These are phyloP conservation scores for Hippopotamyrus pictus DNA, from an alignment of 2,797 vertebrate species.

Conservation along the genomic window DNA sequence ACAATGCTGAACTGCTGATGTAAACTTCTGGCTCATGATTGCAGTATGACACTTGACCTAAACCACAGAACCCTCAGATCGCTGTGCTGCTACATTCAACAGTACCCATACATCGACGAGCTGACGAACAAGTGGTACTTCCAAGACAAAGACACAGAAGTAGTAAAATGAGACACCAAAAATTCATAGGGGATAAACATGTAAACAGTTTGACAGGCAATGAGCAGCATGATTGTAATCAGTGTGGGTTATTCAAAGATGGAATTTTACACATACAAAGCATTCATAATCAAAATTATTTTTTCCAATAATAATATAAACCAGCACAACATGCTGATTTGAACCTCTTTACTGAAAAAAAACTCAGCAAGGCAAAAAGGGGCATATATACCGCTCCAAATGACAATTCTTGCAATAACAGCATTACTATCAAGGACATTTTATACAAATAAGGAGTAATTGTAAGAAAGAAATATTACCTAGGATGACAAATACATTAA, in stretches of 20 bases:
- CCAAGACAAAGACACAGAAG: not conserved
- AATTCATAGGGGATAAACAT: not conserved
- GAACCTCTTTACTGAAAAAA: not conserved
- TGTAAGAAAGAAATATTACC: not conserved
- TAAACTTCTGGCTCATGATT: not conserved
- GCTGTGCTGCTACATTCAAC: not conserved
- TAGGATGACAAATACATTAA: not conserved
- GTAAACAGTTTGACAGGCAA: not conserved
- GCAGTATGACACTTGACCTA: not conserved
- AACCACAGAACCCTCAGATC: not conserved
- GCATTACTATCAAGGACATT: not conserved
- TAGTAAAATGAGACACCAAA: not conserved
- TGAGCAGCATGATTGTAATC: not conserved
- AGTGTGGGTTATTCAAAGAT: not conserved
- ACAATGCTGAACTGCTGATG: not conserved
- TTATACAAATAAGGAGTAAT: not conserved
- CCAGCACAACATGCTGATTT: not conserved
- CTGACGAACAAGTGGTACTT: not conserved
- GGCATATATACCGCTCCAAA: not conserved
- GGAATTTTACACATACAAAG: not conserved
- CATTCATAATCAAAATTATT: not conserved
- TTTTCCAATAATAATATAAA: not conserved
- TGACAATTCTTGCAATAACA: not conserved
- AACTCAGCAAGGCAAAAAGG: not conserved
- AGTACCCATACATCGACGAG: not conserved